These are phyloP conservation scores for Wasmannia auropunctata DNA, from an alignment of 1,140 invertebrate genomes.

Conservation along the genomic window DNA sequence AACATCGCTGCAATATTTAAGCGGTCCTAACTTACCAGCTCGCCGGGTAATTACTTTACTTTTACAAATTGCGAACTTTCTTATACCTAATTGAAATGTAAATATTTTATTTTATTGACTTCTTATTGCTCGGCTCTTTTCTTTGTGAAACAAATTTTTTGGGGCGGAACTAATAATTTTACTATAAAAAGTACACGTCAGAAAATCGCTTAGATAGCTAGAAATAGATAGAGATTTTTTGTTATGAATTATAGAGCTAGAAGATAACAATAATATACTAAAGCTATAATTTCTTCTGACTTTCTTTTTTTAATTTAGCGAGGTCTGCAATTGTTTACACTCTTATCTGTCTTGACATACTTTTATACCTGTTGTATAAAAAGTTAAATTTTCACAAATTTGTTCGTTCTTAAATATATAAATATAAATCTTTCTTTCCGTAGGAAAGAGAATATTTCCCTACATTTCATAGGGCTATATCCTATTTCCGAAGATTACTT, in stretches of 20 bases:
- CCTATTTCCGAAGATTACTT: neutral
- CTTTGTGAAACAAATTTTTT: neutral
- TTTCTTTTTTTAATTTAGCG: neutral
- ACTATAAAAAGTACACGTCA: neutral
- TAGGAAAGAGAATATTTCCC: neutral
- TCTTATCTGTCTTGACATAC: neutral
- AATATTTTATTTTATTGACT: slow-evolving; percentile 55
- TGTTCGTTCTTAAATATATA: neutral
- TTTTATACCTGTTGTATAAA: neutral
- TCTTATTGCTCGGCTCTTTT: neutral
- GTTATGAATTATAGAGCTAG: neutral
- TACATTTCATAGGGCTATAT: neutral
- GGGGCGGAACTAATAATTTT: neutral
- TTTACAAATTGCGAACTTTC: slow-evolving; percentile 49
- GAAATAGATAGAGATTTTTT: neutral
- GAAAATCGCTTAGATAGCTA: neutral
- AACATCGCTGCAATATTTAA: slow-evolving; percentile 57
- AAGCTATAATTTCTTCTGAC: neutral
- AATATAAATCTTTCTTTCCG: neutral
- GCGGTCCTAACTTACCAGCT: slow-evolving; percentile 39
- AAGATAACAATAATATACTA: neutral
- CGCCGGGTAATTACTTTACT: slow-evolving; percentile 47
- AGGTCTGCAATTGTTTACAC: neutral
- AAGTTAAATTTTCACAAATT: neutral
- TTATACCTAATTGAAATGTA: slow-evolving; percentile 39